Percentiles rank a stretch among this genome's conserved stretches.
phyloP scores from a whole-genome alignment of 2,888 invertebrate species.

The Timema podura region DNA sequence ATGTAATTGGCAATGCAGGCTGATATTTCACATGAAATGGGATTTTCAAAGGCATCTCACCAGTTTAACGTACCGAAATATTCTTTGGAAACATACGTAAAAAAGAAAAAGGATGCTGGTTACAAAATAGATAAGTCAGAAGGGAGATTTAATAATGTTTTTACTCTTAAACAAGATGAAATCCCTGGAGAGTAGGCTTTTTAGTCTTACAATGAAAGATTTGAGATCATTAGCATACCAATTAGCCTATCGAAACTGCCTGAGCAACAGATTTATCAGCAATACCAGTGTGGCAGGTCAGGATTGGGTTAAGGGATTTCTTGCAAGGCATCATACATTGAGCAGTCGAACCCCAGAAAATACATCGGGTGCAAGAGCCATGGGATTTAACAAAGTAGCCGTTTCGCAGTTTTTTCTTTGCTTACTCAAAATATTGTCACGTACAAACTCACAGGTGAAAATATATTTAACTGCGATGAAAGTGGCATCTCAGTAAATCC shows the following conservation, averaged over 20 bases:
- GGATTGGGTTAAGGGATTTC: neutral
- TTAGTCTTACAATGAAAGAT: neutral
- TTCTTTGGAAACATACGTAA: slow-evolving; percentile 3
- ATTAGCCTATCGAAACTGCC: neutral
- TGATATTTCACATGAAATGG: neutral
- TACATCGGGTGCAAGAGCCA: slow-evolving; percentile 4
- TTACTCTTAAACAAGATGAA: neutral
- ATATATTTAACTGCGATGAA: neutral
- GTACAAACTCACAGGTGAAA: neutral
- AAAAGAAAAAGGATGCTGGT: neutral
- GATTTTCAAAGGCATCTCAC: neutral
- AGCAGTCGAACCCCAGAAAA: neutral
- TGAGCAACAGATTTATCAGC: neutral
- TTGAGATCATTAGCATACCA: neutral
- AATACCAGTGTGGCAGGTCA: neutral
- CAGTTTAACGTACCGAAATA: neutral
- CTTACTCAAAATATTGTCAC: slow-evolving; percentile 9
- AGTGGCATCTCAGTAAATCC: slow-evolving; percentile 13
- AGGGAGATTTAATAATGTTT: neutral
- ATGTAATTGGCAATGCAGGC: neutral
- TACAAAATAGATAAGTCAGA: slow-evolving; percentile 6
- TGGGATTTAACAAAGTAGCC: slow-evolving; percentile 3
- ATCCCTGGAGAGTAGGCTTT: neutral
- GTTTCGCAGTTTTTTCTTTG: neutral
- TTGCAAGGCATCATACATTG: neutral